Evolutionary conservation across 2,113 vertebrate species (phyloP).

Genomic region (Mastomys natalensis): DNA sequence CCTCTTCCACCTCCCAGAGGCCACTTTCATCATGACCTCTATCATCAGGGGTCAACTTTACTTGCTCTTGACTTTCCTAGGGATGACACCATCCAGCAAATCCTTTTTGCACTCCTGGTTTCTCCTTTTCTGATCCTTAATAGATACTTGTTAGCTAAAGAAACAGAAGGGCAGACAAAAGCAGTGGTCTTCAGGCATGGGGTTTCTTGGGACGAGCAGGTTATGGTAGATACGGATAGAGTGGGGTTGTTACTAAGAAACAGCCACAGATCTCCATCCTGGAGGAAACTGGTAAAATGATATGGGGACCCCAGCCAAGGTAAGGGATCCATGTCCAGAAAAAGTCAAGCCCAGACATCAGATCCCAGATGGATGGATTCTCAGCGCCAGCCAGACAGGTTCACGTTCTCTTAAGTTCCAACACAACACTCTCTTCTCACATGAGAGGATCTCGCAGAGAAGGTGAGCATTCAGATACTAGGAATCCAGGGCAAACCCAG

Average conservation of each 20-base stretch:
- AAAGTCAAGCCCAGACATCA: not conserved
- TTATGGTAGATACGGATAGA: not conserved
- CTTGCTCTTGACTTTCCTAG: not conserved
- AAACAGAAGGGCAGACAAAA: not conserved
- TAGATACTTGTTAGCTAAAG: not conserved
- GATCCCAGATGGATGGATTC: not conserved
- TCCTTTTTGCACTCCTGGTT: not conserved
- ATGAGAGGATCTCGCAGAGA: not conserved
- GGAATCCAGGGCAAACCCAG: not conserved
- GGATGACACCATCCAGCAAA: not conserved
- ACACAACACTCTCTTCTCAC: not conserved
- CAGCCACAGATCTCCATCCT: not conserved
- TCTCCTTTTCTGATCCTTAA: not conserved
- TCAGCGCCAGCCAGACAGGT: not conserved
- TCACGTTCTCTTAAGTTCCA: not conserved
- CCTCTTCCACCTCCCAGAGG: not conserved
- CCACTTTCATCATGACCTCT: not conserved
- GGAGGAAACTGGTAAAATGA: not conserved
- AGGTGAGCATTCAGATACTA: not conserved
- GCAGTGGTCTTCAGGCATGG: not conserved
- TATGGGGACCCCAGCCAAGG: not conserved
- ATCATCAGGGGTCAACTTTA: not conserved
- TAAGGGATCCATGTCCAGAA: not conserved
- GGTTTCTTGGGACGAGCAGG: not conserved
- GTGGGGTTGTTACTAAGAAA: not conserved